Percentiles rank a stretch among this genome's conserved stretches.
Conservation (phyloP, 2,113 vertebrate genomes). For the Dipodomys stephensi region DNA sequence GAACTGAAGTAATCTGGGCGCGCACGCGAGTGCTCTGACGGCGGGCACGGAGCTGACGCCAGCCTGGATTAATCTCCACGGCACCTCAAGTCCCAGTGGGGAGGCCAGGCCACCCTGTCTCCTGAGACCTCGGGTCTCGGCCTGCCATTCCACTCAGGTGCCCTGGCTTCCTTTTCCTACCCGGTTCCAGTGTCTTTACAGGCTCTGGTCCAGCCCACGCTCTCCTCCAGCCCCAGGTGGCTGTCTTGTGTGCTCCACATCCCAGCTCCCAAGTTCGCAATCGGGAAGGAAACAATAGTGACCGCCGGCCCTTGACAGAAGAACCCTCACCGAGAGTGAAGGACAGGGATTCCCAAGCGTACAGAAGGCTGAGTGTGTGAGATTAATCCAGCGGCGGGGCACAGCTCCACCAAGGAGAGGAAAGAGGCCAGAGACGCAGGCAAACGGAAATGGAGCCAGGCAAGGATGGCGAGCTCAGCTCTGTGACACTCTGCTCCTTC, state of each 20-base stretch:
- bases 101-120: background rate
- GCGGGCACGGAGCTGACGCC: background rate
- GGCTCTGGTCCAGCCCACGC: too few species aligned
- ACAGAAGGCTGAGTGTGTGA: background rate
- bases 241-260: background rate
- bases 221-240: background rate
- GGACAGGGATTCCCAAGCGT: background rate
- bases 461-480: background rate
- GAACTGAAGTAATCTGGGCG: background rate
- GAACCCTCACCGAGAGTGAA: background rate
- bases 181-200: background rate
- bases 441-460: background rate
- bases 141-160: background rate
- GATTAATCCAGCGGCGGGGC: background rate
- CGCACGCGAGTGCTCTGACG: background rate
- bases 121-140: background rate
- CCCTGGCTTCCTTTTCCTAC: background rate
- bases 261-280: background rate
- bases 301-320: background rate
- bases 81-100: background rate
- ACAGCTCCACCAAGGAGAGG: background rate
- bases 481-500: background rate
- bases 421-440: background rate
- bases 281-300: background rate
- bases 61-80: background rate